Base-by-base conservation (phyloP, 2,888 invertebrate genomes). In the Choristoneura rosaceana region DNA sequence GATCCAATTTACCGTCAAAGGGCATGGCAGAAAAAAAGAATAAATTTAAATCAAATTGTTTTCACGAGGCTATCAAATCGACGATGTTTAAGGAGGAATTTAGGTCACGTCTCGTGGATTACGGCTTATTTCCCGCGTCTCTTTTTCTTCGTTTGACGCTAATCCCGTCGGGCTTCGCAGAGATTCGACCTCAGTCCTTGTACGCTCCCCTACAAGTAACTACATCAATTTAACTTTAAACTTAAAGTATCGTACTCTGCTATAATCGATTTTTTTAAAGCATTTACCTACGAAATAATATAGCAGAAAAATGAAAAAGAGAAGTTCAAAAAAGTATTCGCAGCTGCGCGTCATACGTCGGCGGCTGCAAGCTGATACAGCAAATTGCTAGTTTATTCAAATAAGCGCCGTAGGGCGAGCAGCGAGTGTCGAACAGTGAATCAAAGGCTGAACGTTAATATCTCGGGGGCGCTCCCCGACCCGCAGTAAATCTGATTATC, bases 81-180 rank as follows among this genome's bases (percentile, higher is more conserved):
- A 84, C 89, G 88, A 90, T 92, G 90, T 91, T 92, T 90, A 91
- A 89, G 88, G 82, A 88, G 84, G 88, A 89, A 93, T 93, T 90
- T 92, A 86, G 92, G 93, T 91, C 93, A 93, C 93, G 93, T 92
- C 89, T 89, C 87, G 79, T 86, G 92, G 92, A 93, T 93, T 93
- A 92, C 89, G 90, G 89, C 89, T 92, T 91, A 92, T 93, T 92
- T 89, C 89, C 88, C 87, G 90, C 90, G 89, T 89, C 91, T 87
- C 91, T 92, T 92, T 92, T 91, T 93, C 92, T 92, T 91, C 92
- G 92, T 92, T 92, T 91, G 92, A 89, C 90, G 90, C 86, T 92
- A 92, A 92, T 93, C 92, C 93, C 89, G 82, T 74, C 82, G 90
- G 87, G 89, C 84, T 87, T 85, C 85, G 88, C 87, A 82, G 86